Percentiles rank a stretch among this genome's conserved stretches.
Evolutionary conservation across 2,888 invertebrate genomes (phyloP).

Genomic region (Pantelozetes paolii): DNA sequence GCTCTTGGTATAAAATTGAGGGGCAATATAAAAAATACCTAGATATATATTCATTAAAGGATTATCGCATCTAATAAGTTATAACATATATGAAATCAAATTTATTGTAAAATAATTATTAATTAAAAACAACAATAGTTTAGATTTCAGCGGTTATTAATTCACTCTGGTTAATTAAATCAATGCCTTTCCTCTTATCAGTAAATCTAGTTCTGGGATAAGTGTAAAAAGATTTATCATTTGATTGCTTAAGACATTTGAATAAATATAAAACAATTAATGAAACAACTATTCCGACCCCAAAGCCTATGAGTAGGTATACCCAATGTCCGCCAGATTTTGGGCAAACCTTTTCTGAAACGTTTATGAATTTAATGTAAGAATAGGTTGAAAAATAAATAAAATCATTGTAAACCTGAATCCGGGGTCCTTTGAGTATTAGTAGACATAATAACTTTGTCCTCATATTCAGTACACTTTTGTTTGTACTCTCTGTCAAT

Average conservation of each 20-base stretch:
- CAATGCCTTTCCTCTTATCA: not conserved
- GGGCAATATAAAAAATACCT: too few species aligned
- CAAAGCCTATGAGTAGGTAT: not conserved
- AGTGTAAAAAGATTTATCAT: not conserved
- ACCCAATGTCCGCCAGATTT: not conserved
- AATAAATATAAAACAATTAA: not conserved
- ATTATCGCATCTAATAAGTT: too few species aligned
- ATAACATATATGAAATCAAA: too few species aligned
- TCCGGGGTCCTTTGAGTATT: not conserved
- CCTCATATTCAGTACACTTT: not conserved
- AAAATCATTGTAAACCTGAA: too few species aligned
- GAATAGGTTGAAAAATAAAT: too few species aligned
- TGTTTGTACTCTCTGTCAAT: not conserved
- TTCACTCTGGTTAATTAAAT: not conserved
- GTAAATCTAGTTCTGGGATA: not conserved
- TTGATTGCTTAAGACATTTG: not conserved
- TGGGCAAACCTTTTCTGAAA: not conserved
- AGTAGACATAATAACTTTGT: not conserved
- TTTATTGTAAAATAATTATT: too few species aligned
- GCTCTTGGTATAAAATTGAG: too few species aligned
- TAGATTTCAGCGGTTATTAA: not conserved
- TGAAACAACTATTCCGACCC: not conserved
- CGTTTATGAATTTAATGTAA: not conserved
- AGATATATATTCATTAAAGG: too few species aligned
- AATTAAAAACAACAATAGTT: too few species aligned